Evolutionary conservation across 2,888 invertebrate genomes (phyloP), one percentile per base, ranked within the genome.

Genomic region (Glaucopsyche alexis): DNA sequence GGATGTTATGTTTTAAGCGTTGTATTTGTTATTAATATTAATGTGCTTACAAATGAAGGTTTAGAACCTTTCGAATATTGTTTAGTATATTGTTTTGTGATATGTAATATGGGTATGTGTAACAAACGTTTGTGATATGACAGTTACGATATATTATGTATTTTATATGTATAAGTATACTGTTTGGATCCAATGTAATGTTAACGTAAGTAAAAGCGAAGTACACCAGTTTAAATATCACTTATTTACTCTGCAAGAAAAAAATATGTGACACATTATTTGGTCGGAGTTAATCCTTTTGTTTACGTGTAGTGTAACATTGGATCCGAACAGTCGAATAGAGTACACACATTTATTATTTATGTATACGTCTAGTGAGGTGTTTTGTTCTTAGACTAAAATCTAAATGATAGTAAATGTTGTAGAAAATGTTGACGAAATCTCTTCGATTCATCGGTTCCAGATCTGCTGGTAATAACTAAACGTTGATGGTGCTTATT

Each of bases 1-100:
- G 19, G 55, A 55, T 55, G 19, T 55, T 55, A 55, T 55, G 55
- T 55, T 14, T 16, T 55, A 19, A 19, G 55, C 55, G 55, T 55
- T 11, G 55, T 55, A 1, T 55, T 19, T 16, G 16, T 55, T 55
- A 55, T 55, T 55, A 55, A 8, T 55, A 8, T 55, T 16, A 16
- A 19, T 55, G 19, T 55, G 52, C 19, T 55, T 55, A 55, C 52
- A 4, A n/a, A 9, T 16, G 52, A 9, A 16, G 52, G 52, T 55
- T 55, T 11, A 55, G 11, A 55, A 55, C 52, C 52, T 52, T 16
- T n/a, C 52, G 52, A 55, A n/a, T 55, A 55, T 16, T 55, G 52
- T n/a, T 40, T 40, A 40, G n/a, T n/a, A n/a, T n/a, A n/a, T n/a
- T n/a, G n/a, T n/a, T n/a, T n/a, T n/a, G 16, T 9, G 19, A 55